Evolutionary conservation across 2,888 invertebrate species (phyloP).

Genomic region (Mythimna loreyi): DNA sequence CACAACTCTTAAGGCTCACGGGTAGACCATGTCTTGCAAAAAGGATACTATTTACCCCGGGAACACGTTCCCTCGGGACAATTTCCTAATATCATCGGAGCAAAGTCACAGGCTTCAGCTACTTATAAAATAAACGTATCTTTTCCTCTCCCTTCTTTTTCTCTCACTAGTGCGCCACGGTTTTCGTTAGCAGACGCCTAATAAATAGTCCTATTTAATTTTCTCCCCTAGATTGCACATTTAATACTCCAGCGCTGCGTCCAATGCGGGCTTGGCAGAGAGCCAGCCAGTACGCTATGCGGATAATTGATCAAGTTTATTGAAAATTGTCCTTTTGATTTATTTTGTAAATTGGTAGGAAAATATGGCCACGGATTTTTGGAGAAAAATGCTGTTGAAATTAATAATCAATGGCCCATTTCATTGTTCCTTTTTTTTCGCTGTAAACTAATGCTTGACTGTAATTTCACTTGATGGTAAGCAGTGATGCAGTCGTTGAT

Average conservation of each 20-base stretch:
- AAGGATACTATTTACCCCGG: too few relatives aligned
- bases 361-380: not conserved
- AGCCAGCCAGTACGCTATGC: constrained; percentile 48
- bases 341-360: constrained; percentile 5
- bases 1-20: too few relatives aligned
- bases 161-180: not conserved
- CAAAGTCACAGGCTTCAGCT: too few relatives aligned
- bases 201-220: constrained; percentile 48
- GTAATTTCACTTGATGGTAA: too few relatives aligned
- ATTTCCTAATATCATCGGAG: too few relatives aligned
- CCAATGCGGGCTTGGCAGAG: constrained; percentile 47
- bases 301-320: constrained; percentile 51
- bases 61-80: too few relatives aligned
- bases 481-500: too few relatives aligned
- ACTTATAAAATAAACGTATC: not conserved
- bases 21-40: too few relatives aligned
- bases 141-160: not conserved
- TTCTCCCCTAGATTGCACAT: constrained; percentile 35
- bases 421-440: too few relatives aligned
- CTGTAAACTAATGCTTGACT: too few relatives aligned
- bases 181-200: constrained; percentile 33
- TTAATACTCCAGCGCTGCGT: constrained; percentile 37
- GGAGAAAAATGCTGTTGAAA: not conserved
- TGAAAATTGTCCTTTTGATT: constrained; percentile 48
- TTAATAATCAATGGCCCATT: not conserved